phyloP scores from a whole-genome alignment of 2,113 vertebrate species.

The Aramus guarauna region DNA sequence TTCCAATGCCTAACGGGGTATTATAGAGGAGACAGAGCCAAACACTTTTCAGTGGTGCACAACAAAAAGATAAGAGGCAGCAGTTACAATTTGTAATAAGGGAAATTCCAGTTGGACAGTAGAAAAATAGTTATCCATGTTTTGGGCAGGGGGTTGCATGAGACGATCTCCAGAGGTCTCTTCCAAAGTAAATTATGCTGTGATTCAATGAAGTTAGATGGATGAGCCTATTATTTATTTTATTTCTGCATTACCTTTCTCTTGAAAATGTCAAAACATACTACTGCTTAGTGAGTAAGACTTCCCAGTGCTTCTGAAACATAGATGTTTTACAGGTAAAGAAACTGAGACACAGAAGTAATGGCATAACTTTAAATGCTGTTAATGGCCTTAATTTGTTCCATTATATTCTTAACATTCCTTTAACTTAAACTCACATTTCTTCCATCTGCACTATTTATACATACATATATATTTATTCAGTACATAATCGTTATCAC shows the following conservation, averaged over 20 bases:
- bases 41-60: not conserved
- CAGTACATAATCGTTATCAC: not conserved
- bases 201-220: not conserved
- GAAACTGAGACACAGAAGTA: not conserved
- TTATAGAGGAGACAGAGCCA: not conserved
- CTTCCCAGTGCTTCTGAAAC: not conserved
- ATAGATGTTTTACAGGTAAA: not conserved
- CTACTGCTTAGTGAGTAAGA: not conserved
- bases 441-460: not conserved
- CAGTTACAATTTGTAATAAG: not conserved
- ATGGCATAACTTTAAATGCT: not conserved
- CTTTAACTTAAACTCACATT: not conserved
- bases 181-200: not conserved
- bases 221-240: not conserved
- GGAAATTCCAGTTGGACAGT: not conserved
- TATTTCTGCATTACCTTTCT: not conserved
- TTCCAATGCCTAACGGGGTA: not conserved
- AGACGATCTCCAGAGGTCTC: not conserved
- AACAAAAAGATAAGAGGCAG: not conserved
- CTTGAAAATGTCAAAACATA: not conserved
- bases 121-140: not conserved
- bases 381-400: not conserved
- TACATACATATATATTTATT: not conserved
- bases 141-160: not conserved
- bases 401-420: not conserved